Conservation (phyloP, 2,113 vertebrate species). For the Sturnira hondurensis region DNA sequence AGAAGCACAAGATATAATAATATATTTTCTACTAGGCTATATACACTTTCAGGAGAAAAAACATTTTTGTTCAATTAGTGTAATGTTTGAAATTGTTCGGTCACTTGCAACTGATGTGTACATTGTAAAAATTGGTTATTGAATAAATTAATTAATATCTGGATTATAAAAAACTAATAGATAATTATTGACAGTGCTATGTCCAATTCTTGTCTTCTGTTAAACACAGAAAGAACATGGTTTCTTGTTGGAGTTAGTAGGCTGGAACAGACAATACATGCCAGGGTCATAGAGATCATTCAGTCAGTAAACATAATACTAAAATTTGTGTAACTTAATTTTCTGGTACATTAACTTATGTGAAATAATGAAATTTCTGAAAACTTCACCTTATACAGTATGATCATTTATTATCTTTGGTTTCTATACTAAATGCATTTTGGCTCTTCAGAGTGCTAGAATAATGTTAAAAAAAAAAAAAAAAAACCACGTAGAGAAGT, state of each 20-base stretch:
- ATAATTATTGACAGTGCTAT: neutral
- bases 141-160: neutral
- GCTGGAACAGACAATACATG: neutral
- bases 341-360: neutral
- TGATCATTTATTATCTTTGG: neutral
- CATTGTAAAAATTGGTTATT: neutral
- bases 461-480: neutral
- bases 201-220: neutral
- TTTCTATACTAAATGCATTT: neutral
- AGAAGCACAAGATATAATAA: neutral
- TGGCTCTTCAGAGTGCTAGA: neutral
- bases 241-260: neutral
- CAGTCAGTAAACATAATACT: neutral
- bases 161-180: neutral
- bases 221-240: neutral
- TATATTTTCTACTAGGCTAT: neutral
- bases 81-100: neutral
- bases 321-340: neutral
- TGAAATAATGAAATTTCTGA: neutral
- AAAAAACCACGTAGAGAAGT: neutral
- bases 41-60: neutral
- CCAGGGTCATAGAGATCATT: neutral
- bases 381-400: neutral
- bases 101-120: neutral
- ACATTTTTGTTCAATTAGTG: neutral